These are phyloP conservation scores for Ptiloglossa arizonensis DNA, from an alignment of 1,140 invertebrate genomes.

Conservation along the genomic window DNA sequence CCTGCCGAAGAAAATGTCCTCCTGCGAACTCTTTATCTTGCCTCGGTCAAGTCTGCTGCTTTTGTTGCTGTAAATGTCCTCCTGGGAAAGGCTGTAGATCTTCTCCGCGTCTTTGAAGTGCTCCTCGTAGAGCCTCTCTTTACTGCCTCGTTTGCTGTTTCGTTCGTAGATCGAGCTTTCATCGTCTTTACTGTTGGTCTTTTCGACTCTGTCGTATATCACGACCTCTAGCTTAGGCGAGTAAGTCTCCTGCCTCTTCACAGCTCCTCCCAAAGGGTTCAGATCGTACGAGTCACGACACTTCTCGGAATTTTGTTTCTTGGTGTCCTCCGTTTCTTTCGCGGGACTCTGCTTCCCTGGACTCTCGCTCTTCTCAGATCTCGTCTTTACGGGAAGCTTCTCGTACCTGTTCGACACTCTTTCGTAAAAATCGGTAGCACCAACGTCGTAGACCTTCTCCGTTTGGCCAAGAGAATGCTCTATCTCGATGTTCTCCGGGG, in stretches of 20 bases:
- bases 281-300: conserved; percentile 58
- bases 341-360: neutral
- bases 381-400: conserved; percentile 36
- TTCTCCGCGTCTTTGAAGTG: conserved; percentile 78
- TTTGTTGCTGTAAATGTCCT: conserved; percentile 64
- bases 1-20: conserved; percentile 62
- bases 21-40: conserved; percentile 44
- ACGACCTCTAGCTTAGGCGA: neutral
- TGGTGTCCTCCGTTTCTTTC: conserved; percentile 14
- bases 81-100: conserved; percentile 72
- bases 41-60: conserved; percentile 39
- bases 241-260: conserved; percentile 14
- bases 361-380: conserved; percentile 25
- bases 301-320: conserved; percentile 57
- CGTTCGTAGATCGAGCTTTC: conserved; percentile 69
- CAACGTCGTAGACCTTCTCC: conserved; percentile 55
- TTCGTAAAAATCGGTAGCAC: conserved; percentile 33
- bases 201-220: conserved; percentile 54
- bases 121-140: conserved; percentile 64
- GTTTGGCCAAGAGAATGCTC: conserved; percentile 19
- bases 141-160: conserved; percentile 31
- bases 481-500: neutral
- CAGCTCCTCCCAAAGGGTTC: neutral
- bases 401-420: conserved; percentile 66
- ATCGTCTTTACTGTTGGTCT: conserved; percentile 35